phyloP scores from a whole-genome alignment of 2,888 invertebrate genomes.

The Alcis repandata region DNA sequence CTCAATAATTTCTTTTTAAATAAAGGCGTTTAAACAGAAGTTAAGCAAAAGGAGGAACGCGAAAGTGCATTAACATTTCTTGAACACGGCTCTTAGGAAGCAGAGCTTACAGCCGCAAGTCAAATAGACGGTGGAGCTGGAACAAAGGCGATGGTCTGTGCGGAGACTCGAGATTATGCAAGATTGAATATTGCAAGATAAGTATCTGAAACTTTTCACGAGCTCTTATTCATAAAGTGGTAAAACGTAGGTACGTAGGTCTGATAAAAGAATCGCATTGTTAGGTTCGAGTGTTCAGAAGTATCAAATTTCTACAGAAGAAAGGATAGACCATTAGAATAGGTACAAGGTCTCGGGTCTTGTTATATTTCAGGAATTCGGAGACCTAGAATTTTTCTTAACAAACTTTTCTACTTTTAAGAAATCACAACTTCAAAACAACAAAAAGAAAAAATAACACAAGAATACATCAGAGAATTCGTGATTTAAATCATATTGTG shows the following conservation, averaged over 20 bases:
- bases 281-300: neutral
- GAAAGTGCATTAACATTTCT: slow-evolving; percentile 63
- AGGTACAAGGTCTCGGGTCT: no score
- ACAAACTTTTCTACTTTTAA: no score
- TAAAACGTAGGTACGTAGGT: neutral
- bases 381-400: no score
- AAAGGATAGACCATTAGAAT: no score
- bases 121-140: slow-evolving; percentile 59
- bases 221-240: slow-evolving; percentile 16
- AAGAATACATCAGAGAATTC: no score
- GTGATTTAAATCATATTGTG: no score
- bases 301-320: no score
- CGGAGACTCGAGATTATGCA: slow-evolving; percentile 53
- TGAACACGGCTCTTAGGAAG: slow-evolving; percentile 52
- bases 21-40: slow-evolving; percentile 40
- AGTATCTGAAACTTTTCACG: slow-evolving; percentile 23
- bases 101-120: slow-evolving; percentile 62
- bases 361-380: no score
- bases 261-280: neutral
- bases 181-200: slow-evolving; percentile 49
- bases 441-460: no score
- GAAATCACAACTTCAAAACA: no score
- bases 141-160: slow-evolving; percentile 54
- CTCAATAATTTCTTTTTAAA: slow-evolving; percentile 57
- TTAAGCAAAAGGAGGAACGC: slow-evolving; percentile 47